Evolutionary conservation across 92 coral and sea anemone genomes (phyloP).

Genomic region (Scolanthus callimorphus): DNA sequence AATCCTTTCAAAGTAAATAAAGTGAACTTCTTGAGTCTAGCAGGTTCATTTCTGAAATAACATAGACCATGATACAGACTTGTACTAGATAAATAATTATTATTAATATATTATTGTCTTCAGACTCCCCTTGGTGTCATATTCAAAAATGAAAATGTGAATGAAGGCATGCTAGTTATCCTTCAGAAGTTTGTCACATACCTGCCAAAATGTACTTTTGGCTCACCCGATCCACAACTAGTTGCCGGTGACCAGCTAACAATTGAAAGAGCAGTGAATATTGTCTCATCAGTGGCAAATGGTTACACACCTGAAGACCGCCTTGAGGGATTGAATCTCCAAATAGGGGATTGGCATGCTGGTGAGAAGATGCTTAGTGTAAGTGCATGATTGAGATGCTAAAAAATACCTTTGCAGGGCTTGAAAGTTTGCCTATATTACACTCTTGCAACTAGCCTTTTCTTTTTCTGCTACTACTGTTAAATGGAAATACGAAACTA

Average conservation of each 20-base stretch:
- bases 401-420: too few species aligned
- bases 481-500: too few species aligned
- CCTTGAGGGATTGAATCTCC: constrained; percentile 55
- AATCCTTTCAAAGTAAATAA: too few species aligned
- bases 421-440: too few species aligned
- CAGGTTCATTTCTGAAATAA: too few species aligned
- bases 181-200: constrained; percentile 35
- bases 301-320: constrained; percentile 53
- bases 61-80: too few species aligned
- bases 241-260: constrained; percentile 52
- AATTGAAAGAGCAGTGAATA: constrained; percentile 63
- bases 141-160: constrained; percentile 35
- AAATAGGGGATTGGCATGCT: constrained; percentile 75
- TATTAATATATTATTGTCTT: too few species aligned
- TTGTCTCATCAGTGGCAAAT: constrained; percentile 55
- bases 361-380: constrained; percentile 48
- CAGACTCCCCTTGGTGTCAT: constrained; percentile 35
- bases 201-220: constrained; percentile 14
- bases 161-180: constrained; percentile 32
- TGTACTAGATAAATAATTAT: too few species aligned
- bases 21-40: too few species aligned
- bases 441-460: too few species aligned
- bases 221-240: constrained; percentile 16
- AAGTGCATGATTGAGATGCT: constrained; percentile 37
- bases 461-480: too few species aligned